Evolutionary conservation across 2,797 vertebrate species (phyloP), one percentile per base, ranked within the genome.

Genomic region (Geotrypetes seraphini): DNA sequence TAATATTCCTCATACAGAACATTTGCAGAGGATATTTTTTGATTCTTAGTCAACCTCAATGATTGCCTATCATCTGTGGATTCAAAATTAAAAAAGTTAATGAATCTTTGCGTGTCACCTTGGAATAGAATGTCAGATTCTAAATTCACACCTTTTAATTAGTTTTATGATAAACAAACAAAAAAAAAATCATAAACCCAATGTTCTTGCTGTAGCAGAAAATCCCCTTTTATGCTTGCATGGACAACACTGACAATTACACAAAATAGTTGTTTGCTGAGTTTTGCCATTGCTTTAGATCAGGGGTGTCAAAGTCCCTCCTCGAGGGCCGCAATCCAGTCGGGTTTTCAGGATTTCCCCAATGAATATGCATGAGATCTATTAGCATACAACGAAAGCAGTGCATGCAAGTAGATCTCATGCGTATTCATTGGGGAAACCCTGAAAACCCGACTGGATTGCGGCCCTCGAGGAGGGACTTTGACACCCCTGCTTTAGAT

Each of bases 151-250:
- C 11, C 1, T 38, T 56, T 57, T 50, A 50, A 50, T 60, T 53
- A 57, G 38, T 54, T 69, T 59, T 45, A 36, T 47, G 43, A 59
- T 61, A 51, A 60, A 63, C 72, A 65, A 7, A 59, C 61, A 51
- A 60, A 63, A 72, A 65, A 7, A 32, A 53, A n/a, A n/a, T n/a
- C n/a, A n/a, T n/a, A 31, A 43, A 47, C 32, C 23, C 21, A 44
- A 69, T 67, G 52, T 19, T 50, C 16, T 66, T 53, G 30, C 28
- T 51, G 19, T 41, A 50, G 43, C 40, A 70, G 29, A 60, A 69
- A 62, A 68, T 59, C 33, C 59, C 57, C 38, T 53, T 66, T 60
- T 63, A 50, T 53, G 37, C 45, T 55, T 58, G 43, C 65, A 54
- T 57, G 32, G 26, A 35, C 27, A 47, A 25, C 23, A 57, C n/a